phyloP scores from a whole-genome alignment of 2,888 invertebrate species.

The Drosophila seclusa region DNA sequence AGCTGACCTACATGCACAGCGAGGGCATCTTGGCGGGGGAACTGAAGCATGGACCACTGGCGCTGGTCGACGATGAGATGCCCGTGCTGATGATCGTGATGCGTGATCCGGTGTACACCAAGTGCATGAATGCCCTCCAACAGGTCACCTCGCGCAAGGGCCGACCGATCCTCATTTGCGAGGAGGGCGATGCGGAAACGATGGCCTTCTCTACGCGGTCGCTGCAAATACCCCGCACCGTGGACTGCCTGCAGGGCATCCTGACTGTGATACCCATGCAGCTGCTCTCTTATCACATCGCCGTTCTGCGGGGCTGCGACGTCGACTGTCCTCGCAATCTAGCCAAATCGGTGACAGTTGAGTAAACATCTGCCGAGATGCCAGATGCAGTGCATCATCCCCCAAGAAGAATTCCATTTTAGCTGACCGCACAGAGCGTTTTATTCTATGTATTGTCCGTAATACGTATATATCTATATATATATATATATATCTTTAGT shows the following conservation, averaged over 20 bases:
- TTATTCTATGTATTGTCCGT: conserved; percentile 24
- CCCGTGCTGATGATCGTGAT: conserved; percentile 99
- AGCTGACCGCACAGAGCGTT: conserved; percentile 28
- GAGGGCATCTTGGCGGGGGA: conserved; percentile 99
- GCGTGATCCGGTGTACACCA: conserved; percentile 96
- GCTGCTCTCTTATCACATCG: conserved; percentile 98
- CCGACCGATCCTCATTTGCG: conserved; percentile 96
- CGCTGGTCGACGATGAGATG: conserved; percentile 98
- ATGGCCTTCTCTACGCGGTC: conserved; percentile 90
- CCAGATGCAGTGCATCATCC: background rate
- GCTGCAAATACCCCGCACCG: conserved; percentile 96
- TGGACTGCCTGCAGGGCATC: conserved; percentile 97
- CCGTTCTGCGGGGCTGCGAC: conserved; percentile 96
- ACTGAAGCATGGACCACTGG: conserved; percentile 98
- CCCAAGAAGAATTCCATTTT: conserved; percentile 58
- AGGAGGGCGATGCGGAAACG: conserved; percentile 95
- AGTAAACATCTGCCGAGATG: conserved; percentile 86
- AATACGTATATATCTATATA: background rate
- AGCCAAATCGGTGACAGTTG: conserved; percentile 99
- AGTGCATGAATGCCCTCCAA: conserved; percentile 99
- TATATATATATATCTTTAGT: background rate
- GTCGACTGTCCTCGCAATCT: conserved; percentile 99
- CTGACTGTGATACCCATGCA: conserved; percentile 99
- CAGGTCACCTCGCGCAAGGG: conserved; percentile 97
- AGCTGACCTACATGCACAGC: conserved; percentile 99